phyloP scores from a whole-genome alignment of 1,140 invertebrate species.

The Nephotettix cincticeps region DNA sequence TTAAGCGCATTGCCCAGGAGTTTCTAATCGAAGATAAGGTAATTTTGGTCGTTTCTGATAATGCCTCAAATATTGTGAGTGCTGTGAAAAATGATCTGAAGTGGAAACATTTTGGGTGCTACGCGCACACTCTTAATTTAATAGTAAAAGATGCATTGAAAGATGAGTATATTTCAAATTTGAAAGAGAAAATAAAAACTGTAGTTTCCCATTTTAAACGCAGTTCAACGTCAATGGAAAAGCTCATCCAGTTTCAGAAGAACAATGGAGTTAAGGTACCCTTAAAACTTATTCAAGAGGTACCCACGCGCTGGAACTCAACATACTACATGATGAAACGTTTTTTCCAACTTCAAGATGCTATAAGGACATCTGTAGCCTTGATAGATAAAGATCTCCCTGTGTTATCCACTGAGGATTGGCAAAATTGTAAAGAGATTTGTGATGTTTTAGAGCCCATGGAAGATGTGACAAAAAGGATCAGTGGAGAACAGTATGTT shows the following conservation, averaged over 20 bases:
- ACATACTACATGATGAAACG: constrained; percentile 46
- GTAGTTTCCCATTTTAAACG: neutral
- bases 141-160: constrained; percentile 28
- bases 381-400: constrained; percentile 40
- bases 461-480: constrained; percentile 46
- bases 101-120: constrained; percentile 37
- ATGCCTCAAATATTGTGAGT: constrained; percentile 36
- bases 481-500: no score
- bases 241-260: constrained; percentile 12
- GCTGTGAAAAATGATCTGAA: constrained; percentile 16
- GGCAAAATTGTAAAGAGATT: no score
- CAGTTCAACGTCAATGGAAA: neutral
- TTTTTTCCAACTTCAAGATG: constrained; percentile 41
- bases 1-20: constrained; percentile 34
- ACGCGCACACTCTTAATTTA: constrained; percentile 35
- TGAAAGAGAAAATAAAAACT: constrained; percentile 3
- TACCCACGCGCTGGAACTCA: constrained; percentile 45
- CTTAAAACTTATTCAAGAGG: constrained; percentile 42
- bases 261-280: neutral
- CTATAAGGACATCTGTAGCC: constrained; percentile 43
- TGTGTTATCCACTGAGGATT: constrained; percentile 43
- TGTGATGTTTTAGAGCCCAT: constrained; percentile 44
- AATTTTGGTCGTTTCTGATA: constrained; percentile 37
- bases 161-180: neutral
- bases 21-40: constrained; percentile 40